phyloP scores from a whole-genome alignment of 2,113 vertebrate genomes.

The Cyphomyrus plagiostoma region DNA sequence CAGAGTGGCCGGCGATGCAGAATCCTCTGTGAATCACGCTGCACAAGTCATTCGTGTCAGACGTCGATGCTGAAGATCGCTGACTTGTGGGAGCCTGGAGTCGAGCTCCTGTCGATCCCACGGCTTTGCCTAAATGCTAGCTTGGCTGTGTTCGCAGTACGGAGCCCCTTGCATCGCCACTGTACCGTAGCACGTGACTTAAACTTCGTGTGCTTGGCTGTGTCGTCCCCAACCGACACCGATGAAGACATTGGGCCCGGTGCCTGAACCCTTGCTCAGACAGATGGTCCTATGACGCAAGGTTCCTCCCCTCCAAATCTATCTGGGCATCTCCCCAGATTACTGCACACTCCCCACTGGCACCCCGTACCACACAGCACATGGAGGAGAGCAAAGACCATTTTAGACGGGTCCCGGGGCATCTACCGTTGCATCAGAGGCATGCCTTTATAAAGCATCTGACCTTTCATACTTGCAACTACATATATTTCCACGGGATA shows the following conservation, averaged over 20 bases:
- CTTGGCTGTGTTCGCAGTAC: not conserved
- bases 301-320: constrained; percentile 43
- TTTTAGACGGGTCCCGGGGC: not conserved
- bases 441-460: not conserved
- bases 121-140: not conserved
- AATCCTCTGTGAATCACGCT: not conserved
- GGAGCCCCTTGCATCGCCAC: not conserved
- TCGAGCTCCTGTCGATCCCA: not conserved
- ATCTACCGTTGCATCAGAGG: not conserved
- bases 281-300: constrained; percentile 58
- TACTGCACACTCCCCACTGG: not conserved
- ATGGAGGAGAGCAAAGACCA: not conserved
- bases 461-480: not conserved
- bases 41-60: not conserved
- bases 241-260: constrained; percentile 13
- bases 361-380: not conserved
- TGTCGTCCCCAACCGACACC: not conserved
- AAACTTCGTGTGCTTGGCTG: not conserved
- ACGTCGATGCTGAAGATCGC: not conserved
- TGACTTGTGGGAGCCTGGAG: not conserved
- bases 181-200: not conserved
- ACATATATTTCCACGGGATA: not conserved
- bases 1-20: not conserved
- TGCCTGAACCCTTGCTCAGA: constrained; percentile 27
- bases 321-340: constrained; percentile 22